These are phyloP conservation scores for Erythrocercus mccallii DNA, from an alignment of 2,113 vertebrate genomes.

Conservation along the genomic window DNA sequence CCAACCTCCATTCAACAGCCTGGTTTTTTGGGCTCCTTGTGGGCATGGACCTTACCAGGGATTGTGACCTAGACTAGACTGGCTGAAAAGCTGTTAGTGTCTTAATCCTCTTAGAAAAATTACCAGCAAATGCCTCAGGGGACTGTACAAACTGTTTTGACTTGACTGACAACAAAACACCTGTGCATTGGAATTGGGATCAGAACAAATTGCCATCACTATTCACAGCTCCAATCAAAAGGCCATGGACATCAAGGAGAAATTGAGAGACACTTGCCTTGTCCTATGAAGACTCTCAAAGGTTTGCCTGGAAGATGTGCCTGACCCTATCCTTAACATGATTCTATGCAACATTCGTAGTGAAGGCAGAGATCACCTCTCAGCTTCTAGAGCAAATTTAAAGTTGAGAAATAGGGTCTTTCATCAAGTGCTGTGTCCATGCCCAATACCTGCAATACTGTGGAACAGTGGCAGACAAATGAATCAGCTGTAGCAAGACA, in stretches of 20 bases:
- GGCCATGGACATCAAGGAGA: neutral
- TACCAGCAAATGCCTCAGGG: neutral
- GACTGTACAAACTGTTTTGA: neutral
- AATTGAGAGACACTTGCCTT: neutral
- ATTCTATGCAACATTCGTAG: fast-evolving
- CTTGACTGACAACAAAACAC: neutral
- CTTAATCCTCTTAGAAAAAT: neutral
- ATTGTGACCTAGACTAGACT: neutral
- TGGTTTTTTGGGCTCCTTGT: neutral
- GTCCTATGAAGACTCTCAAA: neutral
- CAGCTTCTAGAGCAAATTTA: neutral
- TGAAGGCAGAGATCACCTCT: neutral
- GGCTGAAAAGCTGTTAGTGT: neutral
- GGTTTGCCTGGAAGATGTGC: neutral
- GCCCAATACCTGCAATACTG: fast-evolving
- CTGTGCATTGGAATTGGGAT: neutral
- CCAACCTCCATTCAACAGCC: neutral
- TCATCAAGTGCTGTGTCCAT: neutral
- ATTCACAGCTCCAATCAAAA: neutral
- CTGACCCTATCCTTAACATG: neutral
- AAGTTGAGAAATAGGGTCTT: neutral
- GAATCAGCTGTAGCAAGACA: neutral
- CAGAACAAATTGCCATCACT: neutral
- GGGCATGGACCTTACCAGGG: neutral
- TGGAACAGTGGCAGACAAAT: neutral